These are phyloP conservation scores for Phoeniculus purpureus DNA, from an alignment of 2,797 vertebrate genomes.

Conservation along the genomic window DNA sequence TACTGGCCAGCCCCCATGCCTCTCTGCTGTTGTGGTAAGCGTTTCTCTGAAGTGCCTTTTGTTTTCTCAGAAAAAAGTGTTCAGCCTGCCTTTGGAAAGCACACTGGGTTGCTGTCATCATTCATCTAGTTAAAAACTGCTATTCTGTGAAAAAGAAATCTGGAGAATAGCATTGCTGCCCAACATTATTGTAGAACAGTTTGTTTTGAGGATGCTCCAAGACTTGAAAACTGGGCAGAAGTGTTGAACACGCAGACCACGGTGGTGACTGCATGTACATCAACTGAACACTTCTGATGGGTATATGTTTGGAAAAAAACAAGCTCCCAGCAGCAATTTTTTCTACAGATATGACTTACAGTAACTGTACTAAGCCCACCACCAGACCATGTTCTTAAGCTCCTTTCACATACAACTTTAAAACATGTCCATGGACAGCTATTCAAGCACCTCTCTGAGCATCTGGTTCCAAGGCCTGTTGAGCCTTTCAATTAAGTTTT, in stretches of 20 bases:
- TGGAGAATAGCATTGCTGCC: neutral
- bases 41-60: neutral
- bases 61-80: neutral
- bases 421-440: no score
- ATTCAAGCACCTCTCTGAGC: no score
- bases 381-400: no score
- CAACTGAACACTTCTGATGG: neutral
- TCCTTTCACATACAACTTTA: no score
- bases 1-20: neutral
- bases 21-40: neutral
- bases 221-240: neutral
- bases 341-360: neutral
- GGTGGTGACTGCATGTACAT: neutral
- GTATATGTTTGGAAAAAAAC: neutral
- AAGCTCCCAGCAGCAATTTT: neutral
- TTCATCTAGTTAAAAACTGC: slow-evolving; percentile 2
- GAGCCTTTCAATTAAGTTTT: no score
- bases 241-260: neutral
- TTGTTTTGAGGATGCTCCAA: neutral
- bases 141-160: neutral
- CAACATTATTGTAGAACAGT: neutral
- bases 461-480: no score
- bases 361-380: neutral
- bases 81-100: neutral
- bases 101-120: neutral